phyloP scores from a whole-genome alignment of 2,797 vertebrate genomes.

The Vespertilio murinus region DNA sequence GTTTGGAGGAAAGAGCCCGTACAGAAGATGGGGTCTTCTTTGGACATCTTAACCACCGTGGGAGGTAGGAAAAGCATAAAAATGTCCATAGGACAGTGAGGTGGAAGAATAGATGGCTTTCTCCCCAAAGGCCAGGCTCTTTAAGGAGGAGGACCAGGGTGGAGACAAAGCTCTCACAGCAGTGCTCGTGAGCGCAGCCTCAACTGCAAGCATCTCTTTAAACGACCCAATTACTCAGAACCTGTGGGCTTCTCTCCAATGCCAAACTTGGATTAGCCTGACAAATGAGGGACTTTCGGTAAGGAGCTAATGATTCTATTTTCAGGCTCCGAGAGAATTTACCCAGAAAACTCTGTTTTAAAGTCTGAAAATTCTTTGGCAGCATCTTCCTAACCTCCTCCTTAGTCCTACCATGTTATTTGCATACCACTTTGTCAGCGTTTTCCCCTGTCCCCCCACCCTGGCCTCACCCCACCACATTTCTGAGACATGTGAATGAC shows the following conservation, averaged over 20 bases:
- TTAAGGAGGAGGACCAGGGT: neutral
- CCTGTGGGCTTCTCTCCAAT: neutral
- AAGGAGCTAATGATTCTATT: slow-evolving; percentile 59
- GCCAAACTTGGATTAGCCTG: neutral
- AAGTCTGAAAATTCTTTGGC: slow-evolving; percentile 77
- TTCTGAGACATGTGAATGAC: slow-evolving; percentile 42
- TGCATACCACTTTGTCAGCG: slow-evolving; percentile 59
- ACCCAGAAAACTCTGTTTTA: slow-evolving; percentile 54
- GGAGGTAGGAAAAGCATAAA: neutral
- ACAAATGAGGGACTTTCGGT: slow-evolving; percentile 27
- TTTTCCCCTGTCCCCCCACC: slow-evolving; percentile 64
- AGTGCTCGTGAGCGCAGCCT: neutral
- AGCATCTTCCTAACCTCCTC: slow-evolving; percentile 68
- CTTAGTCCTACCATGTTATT: slow-evolving; percentile 64
- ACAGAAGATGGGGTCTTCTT: neutral
- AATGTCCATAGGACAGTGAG: neutral
- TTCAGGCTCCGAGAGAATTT: slow-evolving; percentile 60
- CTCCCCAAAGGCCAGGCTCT: neutral
- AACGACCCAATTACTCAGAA: neutral
- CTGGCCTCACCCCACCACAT: neutral
- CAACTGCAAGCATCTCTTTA: neutral
- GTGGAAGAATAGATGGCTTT: neutral
- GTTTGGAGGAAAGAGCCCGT: accelerated
- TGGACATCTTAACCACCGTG: neutral
- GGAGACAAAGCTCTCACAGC: neutral